phyloP scores from a whole-genome alignment of 2,888 invertebrate species.

The Zygothrica quintamaculata region DNA sequence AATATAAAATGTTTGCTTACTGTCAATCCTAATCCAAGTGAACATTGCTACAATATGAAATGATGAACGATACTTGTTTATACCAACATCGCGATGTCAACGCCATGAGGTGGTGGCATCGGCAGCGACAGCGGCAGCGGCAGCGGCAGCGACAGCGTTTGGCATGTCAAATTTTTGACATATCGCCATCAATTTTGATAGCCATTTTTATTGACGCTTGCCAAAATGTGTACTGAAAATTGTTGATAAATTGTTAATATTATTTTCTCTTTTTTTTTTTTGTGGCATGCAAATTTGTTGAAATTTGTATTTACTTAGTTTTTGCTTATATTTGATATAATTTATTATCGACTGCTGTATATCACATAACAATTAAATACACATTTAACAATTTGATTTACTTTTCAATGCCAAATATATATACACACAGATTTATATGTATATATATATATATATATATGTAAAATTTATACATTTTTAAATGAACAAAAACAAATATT shows the following conservation, averaged over 20 bases:
- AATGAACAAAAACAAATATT: slow-evolving; percentile 25
- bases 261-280: not conserved
- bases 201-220: slow-evolving; percentile 5
- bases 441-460: no score
- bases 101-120: no score
- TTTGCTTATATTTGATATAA: slow-evolving; percentile 25
- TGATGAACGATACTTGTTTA: not conserved
- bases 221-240: slow-evolving; percentile 22
- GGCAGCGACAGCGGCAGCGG: no score
- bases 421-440: no score
- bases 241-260: not conserved
- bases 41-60: slow-evolving; percentile 13
- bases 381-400: slow-evolving; percentile 50
- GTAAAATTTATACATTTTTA: slow-evolving; percentile 48
- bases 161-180: slow-evolving; percentile 12
- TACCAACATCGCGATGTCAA: no score
- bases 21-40: slow-evolving; percentile 25
- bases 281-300: no score
- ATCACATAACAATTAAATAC: slow-evolving; percentile 42
- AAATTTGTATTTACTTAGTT: not conserved
- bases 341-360: slow-evolving; percentile 43
- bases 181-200: slow-evolving; percentile 15
- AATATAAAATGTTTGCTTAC: slow-evolving; percentile 28
- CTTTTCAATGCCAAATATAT: slow-evolving; percentile 35
- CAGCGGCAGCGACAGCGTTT: not conserved